Conservation (phyloP, 2,797 vertebrate genomes). For the Intellagama lesueurii region DNA sequence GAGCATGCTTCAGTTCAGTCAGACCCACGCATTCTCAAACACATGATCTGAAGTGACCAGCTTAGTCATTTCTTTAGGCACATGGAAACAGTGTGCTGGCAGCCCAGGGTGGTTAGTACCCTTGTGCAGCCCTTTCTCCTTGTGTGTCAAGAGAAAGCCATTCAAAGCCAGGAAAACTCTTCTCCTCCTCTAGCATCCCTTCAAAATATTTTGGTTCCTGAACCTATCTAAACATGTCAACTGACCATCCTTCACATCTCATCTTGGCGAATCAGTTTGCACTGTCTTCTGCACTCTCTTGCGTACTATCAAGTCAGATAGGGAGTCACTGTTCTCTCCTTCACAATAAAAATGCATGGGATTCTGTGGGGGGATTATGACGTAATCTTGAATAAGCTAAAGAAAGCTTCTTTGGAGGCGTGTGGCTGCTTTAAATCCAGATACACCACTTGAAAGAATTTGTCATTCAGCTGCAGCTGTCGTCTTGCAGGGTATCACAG, state of each 20-base stretch:
- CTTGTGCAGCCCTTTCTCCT: neutral
- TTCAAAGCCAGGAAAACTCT: neutral
- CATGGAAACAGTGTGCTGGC: neutral
- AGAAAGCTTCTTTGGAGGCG: conserved; percentile 62
- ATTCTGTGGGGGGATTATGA: conserved; percentile 55
- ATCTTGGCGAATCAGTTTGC: neutral
- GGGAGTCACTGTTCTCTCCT: conserved; percentile 22
- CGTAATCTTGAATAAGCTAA: conserved; percentile 65
- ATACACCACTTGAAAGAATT: conserved; percentile 30
- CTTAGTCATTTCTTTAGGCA: neutral
- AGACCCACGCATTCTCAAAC: neutral
- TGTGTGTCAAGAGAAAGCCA: neutral
- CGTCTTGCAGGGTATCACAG: conserved; percentile 30
- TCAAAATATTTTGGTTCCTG: neutral
- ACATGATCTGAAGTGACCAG: neutral
- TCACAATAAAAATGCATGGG: conserved; percentile 42
- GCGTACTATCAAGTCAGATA: conserved; percentile 23
- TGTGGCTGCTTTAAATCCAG: conserved; percentile 33
- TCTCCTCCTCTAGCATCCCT: neutral
- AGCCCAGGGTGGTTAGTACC: neutral
- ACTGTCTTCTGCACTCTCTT: neutral
- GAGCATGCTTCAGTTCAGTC: neutral
- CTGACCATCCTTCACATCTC: neutral
- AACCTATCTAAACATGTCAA: neutral
- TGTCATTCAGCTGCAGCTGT: conserved; percentile 24